Evolutionary conservation across 2,797 vertebrate species (phyloP).

Genomic region (Microctenopoma stevenorrisi): DNA sequence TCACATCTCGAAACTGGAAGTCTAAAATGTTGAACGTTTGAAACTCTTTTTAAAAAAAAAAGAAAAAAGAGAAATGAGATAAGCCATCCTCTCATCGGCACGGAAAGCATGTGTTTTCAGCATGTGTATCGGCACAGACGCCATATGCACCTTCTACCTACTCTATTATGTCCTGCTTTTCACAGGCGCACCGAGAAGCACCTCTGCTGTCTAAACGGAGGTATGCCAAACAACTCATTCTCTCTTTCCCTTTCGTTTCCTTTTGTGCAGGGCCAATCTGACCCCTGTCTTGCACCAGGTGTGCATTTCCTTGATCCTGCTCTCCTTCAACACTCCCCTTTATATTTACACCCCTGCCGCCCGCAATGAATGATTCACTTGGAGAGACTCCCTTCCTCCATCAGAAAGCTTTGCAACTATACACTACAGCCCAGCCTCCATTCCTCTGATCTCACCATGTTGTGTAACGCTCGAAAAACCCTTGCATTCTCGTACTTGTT

Average conservation of each 20-base stretch:
- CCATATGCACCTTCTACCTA: slow-evolving; percentile 66
- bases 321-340: slow-evolving; percentile 77
- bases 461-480: slow-evolving; percentile 88
- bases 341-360: slow-evolving; percentile 81
- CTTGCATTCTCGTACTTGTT: slow-evolving; percentile 81
- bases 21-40: slow-evolving; percentile 74
- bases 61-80: slow-evolving; percentile 40
- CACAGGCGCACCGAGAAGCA: slow-evolving; percentile 38
- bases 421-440: slow-evolving; percentile 78
- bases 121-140: slow-evolving; percentile 60
- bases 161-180: slow-evolving; percentile 59
- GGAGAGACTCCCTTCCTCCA: slow-evolving; percentile 80
- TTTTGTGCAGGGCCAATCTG: slow-evolving; percentile 78
- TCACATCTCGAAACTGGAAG: slow-evolving; percentile 80
- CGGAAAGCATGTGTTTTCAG: slow-evolving; percentile 71
- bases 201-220: slow-evolving; percentile 72
- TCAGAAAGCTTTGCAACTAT: slow-evolving; percentile 80
- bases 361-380: slow-evolving; percentile 86
- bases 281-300: slow-evolving; percentile 85
- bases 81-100: slow-evolving; percentile 69
- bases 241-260: slow-evolving; percentile 64
- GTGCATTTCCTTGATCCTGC: slow-evolving; percentile 82
- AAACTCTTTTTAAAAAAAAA: slow-evolving; percentile 41
- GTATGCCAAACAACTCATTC: slow-evolving; percentile 71
- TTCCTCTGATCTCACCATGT: slow-evolving; percentile 86